These are phyloP conservation scores for Phalera bucephala DNA, from an alignment of 2,888 invertebrate species.

Conservation along the genomic window DNA sequence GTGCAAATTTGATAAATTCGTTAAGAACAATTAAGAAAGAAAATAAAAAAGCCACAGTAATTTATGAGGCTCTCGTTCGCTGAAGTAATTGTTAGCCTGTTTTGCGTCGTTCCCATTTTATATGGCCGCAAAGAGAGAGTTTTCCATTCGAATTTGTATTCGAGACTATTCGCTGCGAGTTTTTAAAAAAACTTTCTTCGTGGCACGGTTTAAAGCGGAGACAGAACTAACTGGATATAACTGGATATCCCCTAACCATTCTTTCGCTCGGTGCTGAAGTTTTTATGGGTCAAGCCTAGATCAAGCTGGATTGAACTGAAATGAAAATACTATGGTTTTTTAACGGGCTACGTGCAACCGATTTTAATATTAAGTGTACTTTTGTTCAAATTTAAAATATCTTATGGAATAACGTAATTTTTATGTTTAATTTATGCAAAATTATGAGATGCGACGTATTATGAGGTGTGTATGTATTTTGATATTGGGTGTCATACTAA, in stretches of 20 bases:
- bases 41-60: conserved; percentile 34
- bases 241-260: conserved; percentile 61
- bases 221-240: conserved; percentile 72
- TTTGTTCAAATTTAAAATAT: too few relatives aligned
- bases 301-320: conserved; percentile 61
- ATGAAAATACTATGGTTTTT: conserved; percentile 39
- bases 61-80: conserved; percentile 38
- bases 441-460: too few relatives aligned
- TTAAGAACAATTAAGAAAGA: conserved; percentile 35
- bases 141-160: conserved; percentile 63
- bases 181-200: conserved; percentile 71
- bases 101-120: conserved; percentile 38
- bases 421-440: too few relatives aligned
- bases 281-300: conserved; percentile 78
- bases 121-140: conserved; percentile 46
- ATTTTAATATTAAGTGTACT: too few relatives aligned
- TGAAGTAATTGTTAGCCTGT: conserved; percentile 47
- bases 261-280: conserved; percentile 58
- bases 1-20: conserved; percentile 36
- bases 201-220: conserved; percentile 63
- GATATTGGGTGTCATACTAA: too few relatives aligned
- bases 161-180: conserved; percentile 51
- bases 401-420: too few relatives aligned
- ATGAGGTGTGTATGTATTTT: too few relatives aligned
- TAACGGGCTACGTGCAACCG: conserved; percentile 26